phyloP scores from a whole-genome alignment of 2,113 vertebrate genomes.

The Uria aalge region DNA sequence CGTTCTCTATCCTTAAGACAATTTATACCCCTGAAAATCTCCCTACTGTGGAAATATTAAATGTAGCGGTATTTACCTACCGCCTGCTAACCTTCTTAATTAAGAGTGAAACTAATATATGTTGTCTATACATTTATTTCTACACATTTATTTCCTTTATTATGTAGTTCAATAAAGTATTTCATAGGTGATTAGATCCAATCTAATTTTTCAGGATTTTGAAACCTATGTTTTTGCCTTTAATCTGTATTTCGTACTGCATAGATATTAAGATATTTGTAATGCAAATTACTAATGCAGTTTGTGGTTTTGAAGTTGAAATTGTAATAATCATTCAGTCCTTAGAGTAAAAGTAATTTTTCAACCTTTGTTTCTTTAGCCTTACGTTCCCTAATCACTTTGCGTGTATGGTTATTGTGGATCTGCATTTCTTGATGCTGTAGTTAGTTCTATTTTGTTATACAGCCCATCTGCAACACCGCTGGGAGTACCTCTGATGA shows the following conservation, averaged over 20 bases:
- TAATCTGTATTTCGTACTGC: conserved; percentile 13
- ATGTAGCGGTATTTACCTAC: neutral
- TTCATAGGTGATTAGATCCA: conserved; percentile 1
- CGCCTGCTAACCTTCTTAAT: neutral
- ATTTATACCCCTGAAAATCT: neutral
- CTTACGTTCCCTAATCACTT: neutral
- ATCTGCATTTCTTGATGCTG: neutral
- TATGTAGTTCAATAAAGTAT: neutral
- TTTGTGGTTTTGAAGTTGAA: neutral
- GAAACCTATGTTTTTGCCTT: conserved; percentile 11
- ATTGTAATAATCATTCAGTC: conserved; percentile 23
- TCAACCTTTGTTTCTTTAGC: neutral
- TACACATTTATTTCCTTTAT: neutral
- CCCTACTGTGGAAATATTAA: neutral
- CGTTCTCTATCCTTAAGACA: neutral
- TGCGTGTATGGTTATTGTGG: neutral
- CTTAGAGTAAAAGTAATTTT: conserved; percentile 10
- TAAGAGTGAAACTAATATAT: neutral
- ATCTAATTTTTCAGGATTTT: conserved; percentile 21
- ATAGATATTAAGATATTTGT: conserved; percentile 26
- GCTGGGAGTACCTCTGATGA: neutral
- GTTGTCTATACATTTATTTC: neutral
- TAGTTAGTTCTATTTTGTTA: neutral
- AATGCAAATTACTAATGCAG: conserved; percentile 22
- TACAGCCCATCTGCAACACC: neutral